Percentiles rank a stretch among this genome's conserved stretches.
Evolutionary conservation across 53 echinoderm and acorn worm species (phyloP).

Genomic region (Echinometra lucunter): DNA sequence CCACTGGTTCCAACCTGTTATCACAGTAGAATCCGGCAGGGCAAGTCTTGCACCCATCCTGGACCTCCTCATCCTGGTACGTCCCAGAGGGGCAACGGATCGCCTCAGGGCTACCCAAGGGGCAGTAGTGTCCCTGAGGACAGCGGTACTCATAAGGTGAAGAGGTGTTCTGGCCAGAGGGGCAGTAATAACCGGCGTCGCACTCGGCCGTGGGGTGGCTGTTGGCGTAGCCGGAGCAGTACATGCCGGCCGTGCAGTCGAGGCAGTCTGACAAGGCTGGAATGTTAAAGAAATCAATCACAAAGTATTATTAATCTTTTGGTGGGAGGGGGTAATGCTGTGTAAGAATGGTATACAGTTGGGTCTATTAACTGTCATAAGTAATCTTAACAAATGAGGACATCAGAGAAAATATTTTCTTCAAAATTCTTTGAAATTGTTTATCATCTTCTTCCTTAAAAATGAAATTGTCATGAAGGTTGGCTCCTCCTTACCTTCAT

Average conservation of each 20-base stretch:
- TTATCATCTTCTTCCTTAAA: too few species aligned
- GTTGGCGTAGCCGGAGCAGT: slow-evolving; percentile 94
- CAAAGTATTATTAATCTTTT: too few species aligned
- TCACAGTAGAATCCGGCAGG: slow-evolving; percentile 95
- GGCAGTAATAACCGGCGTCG: slow-evolving; percentile 89
- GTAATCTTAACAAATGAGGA: too few species aligned
- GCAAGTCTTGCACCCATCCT: slow-evolving; percentile 83
- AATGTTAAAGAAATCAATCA: background rate
- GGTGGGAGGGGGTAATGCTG: too few species aligned
- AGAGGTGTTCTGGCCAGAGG: slow-evolving; percentile 81
- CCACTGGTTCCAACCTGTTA: slow-evolving; percentile 84
- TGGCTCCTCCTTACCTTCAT: slow-evolving; percentile 76
- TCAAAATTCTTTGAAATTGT: too few species aligned
- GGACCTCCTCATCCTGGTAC: slow-evolving; percentile 90
- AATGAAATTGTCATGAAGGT: background rate
- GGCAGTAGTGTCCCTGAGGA: slow-evolving; percentile 93
- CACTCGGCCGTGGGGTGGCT: slow-evolving; percentile 77
- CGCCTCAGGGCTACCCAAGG: slow-evolving; percentile 85
- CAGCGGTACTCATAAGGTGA: slow-evolving; percentile 83
- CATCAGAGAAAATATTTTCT: too few species aligned
- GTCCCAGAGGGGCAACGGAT: slow-evolving; percentile 85
- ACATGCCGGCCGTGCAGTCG: slow-evolving; percentile 85
- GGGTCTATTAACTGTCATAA: too few species aligned
- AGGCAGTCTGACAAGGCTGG: slow-evolving; percentile 82
- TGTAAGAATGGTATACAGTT: too few species aligned